Evolutionary conservation across 2,113 vertebrate genomes (phyloP).

Genomic region (Trematocara marginatum): DNA sequence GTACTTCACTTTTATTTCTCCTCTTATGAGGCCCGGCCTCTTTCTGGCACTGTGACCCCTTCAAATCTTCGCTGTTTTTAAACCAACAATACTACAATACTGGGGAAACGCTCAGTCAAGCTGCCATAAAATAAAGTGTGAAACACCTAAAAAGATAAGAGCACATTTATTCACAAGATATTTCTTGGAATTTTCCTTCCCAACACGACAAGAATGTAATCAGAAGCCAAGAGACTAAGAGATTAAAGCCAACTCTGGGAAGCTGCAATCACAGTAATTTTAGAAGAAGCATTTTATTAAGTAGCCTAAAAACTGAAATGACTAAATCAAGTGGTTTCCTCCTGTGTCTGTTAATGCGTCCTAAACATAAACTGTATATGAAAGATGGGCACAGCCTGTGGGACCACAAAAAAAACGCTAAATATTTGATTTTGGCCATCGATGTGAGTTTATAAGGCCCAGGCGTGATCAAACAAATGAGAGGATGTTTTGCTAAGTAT

Average conservation of each 20-base stretch:
- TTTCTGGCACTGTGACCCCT: neutral
- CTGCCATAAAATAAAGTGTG: neutral
- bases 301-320: neutral
- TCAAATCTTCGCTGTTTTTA: neutral
- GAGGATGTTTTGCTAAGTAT: neutral
- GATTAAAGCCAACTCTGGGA: neutral
- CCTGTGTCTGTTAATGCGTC: rapidly evolving
- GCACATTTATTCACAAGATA: neutral
- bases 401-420: rapidly evolving
- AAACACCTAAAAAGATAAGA: rapidly evolving
- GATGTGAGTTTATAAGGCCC: neutral
- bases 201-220: neutral
- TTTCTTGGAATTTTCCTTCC: neutral
- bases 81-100: neutral
- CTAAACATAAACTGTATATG: neutral
- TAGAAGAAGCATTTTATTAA: neutral
- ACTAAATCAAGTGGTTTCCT: neutral
- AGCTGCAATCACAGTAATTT: neutral
- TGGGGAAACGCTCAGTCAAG: neutral
- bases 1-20: conserved; percentile 16
- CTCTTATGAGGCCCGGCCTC: neutral
- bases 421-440: neutral
- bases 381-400: neutral
- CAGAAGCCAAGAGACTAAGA: neutral
- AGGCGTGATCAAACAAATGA: rapidly evolving